Evolutionary conservation across 2,797 vertebrate genomes (phyloP), one percentile per base, ranked within the genome.

Genomic region (Lerista edwardsae): DNA sequence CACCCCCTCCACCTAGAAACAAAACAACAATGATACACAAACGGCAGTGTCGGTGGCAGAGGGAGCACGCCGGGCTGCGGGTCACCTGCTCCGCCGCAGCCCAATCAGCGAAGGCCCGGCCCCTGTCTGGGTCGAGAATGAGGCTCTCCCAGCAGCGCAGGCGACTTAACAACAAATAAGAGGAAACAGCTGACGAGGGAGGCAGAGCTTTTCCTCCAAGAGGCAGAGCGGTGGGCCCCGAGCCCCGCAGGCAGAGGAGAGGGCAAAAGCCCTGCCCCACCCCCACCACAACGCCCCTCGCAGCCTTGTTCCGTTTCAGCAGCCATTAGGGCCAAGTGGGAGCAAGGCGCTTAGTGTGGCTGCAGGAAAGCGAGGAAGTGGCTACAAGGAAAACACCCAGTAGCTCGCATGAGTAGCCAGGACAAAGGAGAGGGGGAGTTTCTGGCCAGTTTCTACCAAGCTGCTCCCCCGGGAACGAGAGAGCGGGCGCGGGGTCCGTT

Each of bases 111-210:
- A 51, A 62, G 67, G 67, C 1, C 62, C 74, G 51, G 67, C 65
- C 84, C 14, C 29, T n/a, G 67, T 86, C 84, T 51, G 73, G 67
- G 25, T 51, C 47, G 57, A 76, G 41, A 86, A 69, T 12, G 65
- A 76, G 79, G 64, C 44, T 62, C 11, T 76, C 72, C 73, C 79
- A 82, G 75, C 23, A 79, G 68, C 75, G 34, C 83, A 79, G 79
- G 74, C 57, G 65, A 76, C 76, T 81, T 76, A 55, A 86, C 79
- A 82, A 86, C 79, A 86, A 81, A 62, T 59, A 80, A 69, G 6
- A 72, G 59, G 41, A 64, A 86, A 82, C 79, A 82, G 84, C 84
- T 82, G 79, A 71, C 31, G 19, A 47, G 31, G 5, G 6, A 17
- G 17, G 19, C 4, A 47, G 62, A 80, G 36, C 69, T n/a, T n/a